phyloP scores from a whole-genome alignment of 2,797 vertebrate genomes.

The Naso thynnoides region DNA sequence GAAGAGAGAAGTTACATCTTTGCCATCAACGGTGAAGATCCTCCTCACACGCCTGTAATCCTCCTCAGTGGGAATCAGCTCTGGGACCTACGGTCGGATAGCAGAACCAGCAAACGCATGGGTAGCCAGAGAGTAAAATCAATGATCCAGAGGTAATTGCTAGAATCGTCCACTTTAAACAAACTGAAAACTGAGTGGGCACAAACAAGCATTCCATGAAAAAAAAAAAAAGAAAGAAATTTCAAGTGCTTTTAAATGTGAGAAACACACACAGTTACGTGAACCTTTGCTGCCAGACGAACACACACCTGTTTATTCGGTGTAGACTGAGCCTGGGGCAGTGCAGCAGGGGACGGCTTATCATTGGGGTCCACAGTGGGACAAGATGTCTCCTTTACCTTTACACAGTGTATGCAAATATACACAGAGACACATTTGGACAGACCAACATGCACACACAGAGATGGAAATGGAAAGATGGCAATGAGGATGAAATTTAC shows the following conservation, averaged over 20 bases:
- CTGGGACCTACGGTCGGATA: constrained; percentile 79
- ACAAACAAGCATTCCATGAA: constrained; percentile 1
- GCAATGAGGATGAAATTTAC: constrained; percentile 18
- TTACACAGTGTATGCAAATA: constrained; percentile 51
- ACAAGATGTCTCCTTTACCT: constrained; percentile 74
- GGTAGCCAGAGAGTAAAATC: constrained; percentile 30
- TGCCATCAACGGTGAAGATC: constrained; percentile 86
- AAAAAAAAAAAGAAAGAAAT: background rate
- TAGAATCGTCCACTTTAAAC: constrained; percentile 11
- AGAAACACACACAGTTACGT: constrained; percentile 26
- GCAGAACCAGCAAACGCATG: constrained; percentile 37
- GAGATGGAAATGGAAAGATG: constrained; percentile 37
- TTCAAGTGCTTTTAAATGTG: background rate
- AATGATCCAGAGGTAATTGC: constrained; percentile 3
- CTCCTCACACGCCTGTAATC: constrained; percentile 89
- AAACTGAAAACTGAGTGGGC: constrained; percentile 8
- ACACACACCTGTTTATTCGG: constrained; percentile 75
- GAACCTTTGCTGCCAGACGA: constrained; percentile 29
- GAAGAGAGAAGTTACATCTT: constrained; percentile 79
- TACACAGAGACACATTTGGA: constrained; percentile 50
- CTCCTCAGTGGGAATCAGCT: constrained; percentile 86
- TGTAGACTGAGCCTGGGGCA: constrained; percentile 48
- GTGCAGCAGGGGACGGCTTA: constrained; percentile 55
- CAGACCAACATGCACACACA: constrained; percentile 46
- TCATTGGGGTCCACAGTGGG: constrained; percentile 58